These are phyloP conservation scores for Galbula dea DNA, from an alignment of 2,113 vertebrate genomes.

Conservation along the genomic window DNA sequence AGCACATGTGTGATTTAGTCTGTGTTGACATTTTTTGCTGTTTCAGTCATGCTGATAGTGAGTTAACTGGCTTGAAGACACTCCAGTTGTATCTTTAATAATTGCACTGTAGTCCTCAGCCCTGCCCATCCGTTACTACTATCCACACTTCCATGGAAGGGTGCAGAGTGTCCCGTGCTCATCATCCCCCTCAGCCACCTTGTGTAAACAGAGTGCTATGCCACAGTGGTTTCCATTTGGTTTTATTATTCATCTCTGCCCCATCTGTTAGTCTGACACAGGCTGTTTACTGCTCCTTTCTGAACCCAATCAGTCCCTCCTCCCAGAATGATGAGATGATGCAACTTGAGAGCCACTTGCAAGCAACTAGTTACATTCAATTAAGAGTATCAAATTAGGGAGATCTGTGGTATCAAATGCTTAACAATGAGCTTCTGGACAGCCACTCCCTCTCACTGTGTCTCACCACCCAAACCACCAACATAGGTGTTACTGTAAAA, in stretches of 20 bases:
- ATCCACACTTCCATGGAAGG: not conserved
- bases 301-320: not conserved
- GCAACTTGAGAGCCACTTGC: not conserved
- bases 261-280: not conserved
- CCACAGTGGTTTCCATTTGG: not conserved
- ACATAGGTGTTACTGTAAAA: not conserved
- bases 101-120: not conserved
- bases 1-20: rapidly evolving
- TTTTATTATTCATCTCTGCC: not conserved
- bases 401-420: not conserved
- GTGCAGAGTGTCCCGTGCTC: rapidly evolving
- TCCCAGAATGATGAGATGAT: not conserved
- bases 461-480: not conserved
- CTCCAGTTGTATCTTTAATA: not conserved
- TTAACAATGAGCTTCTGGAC: not conserved
- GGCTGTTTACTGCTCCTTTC: not conserved
- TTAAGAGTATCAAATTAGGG: not conserved
- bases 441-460: not conserved
- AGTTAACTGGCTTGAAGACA: not conserved
- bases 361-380: not conserved
- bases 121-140: rapidly evolving
- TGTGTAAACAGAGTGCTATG: not conserved
- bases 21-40: not conserved
- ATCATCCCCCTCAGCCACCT: not conserved
- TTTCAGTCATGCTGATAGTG: not conserved